phyloP scores from a whole-genome alignment of 2,888 invertebrate species.

The Drosophila neotestacea region DNA sequence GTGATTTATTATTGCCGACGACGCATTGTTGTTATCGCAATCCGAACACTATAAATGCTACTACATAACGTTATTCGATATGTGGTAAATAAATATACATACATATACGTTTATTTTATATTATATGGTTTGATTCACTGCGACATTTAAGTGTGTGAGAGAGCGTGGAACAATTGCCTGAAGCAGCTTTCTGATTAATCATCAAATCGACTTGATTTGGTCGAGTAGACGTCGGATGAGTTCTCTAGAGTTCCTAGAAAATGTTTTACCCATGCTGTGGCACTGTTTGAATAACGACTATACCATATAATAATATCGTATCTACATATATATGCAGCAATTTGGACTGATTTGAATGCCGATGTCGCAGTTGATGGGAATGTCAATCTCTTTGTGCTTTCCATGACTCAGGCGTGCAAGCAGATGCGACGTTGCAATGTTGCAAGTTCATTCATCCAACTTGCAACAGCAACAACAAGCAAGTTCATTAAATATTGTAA shows the following conservation, averaged over 20 bases:
- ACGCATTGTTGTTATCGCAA: constrained; percentile 32
- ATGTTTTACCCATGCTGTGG: constrained; percentile 4
- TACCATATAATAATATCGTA: not conserved
- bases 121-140: constrained; percentile 33
- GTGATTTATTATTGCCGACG: constrained; percentile 36
- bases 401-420: constrained; percentile 17
- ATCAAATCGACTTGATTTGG: constrained; percentile 23
- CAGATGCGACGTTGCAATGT: constrained; percentile 26
- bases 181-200: constrained; percentile 52
- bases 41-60: constrained; percentile 21
- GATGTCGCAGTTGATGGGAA: constrained; percentile 4
- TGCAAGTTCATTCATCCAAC: constrained; percentile 47
- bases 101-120: not conserved
- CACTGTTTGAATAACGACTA: constrained; percentile 1
- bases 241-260: constrained; percentile 24
- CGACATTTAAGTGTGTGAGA: constrained; percentile 9
- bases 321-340: not conserved
- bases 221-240: constrained; percentile 11
- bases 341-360: constrained; percentile 3
- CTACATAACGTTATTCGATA: constrained; percentile 18
- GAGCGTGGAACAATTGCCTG: constrained; percentile 34
- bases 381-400: constrained; percentile 9
- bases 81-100: constrained; percentile 3
- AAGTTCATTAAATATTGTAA: constrained; percentile 58
- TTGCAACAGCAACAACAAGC: constrained; percentile 28